Evolutionary conservation across 2,797 vertebrate genomes (phyloP), one percentile per base, ranked within the genome.

Genomic region (Cheirogaleus major): DNA sequence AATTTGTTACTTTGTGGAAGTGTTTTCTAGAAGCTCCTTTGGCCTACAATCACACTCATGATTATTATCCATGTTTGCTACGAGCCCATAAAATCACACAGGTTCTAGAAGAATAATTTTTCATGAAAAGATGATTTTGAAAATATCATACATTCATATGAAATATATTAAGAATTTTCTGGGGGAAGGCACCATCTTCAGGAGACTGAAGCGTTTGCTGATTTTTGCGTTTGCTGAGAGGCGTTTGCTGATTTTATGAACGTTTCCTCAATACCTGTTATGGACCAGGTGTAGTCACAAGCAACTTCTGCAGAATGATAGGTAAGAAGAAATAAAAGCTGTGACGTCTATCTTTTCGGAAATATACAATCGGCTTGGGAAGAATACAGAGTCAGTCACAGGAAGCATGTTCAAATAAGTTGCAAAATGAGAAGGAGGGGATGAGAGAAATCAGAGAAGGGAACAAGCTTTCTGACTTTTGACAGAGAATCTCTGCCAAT

Each of bases 401-500:
- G 41, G 48, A 48, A 94, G 8, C 3, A 61, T 0, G 4, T 79
- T 87, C 41, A 82, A 63, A 75, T 83, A 61, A 35, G 38, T 43
- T 97, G 90, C 91, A 94, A 97, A 97, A 85, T 15, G 23, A 84
- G 50, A 73, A 86, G 63, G 41, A 27, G 61, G 35, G 76, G 41
- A 61, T 15, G 61, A 92, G 25, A 86, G 48, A 79, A 82, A 72
- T 52, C 25, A 67, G 67, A 78, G 70, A 82, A 23, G 18, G 7
- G 38, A 93, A 83, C 59, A 75, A 22, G 43, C 5, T 48, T 83
- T 70, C 92, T 89, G 95, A 95, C 85, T 96, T 93, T 96, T 95
- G 93, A 85, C 93, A 89, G 80, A 95, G 91, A 95, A 55, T n/a
- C 23, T 76, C 63, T 94, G 35, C 90, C 93, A 84, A 17, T 59